Evolutionary conservation across 2,113 vertebrate genomes (phyloP), one percentile per base, ranked within the genome.

Genomic region (Pseudonaja textilis): DNA sequence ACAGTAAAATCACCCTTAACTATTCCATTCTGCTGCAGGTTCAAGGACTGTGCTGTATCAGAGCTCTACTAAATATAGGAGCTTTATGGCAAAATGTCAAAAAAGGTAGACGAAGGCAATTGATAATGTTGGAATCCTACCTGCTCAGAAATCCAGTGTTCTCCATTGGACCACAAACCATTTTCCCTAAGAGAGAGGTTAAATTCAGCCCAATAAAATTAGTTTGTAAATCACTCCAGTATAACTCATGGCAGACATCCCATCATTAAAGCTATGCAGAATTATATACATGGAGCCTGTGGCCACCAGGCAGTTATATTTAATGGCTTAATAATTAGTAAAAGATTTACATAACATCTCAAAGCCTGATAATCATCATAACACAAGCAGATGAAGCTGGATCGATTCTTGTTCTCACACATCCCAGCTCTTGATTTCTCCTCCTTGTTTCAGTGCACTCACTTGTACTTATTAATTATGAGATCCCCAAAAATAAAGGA

Each of bases 311-410:
- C 59, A 61, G 59, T 61, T 61, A 61, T 61, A 61, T 61, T 61
- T 61, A 61, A 26, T 61, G 88, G 74, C 9, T 85, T 87, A 91
- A 93, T 94, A 3, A 26, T 93, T 89, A 92, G 90, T 95, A 93
- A 93, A 64, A 50, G 89, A 64, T 29, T 89, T 61, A 89, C 50
- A 61, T 42, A 52, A 55, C 54, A 25, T 86, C n/a, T 88, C 42
- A 64, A 85, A 85, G 55, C 34, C 10, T 57, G 86, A 55, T 34
- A 87, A 87, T 39, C 56, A 89, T 9, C 10, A 9, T 69, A 86
- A 92, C 8, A 56, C 50, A 47, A 88, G 45, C 25, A 88, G 89
- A 88, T 23, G 54, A 34, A 90, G 64, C 89, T 87, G 23, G 0
- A 18, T 22, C 14, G 93, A 52, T 93, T 89, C 47, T 89, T 61